Evolutionary conservation across 2,888 invertebrate genomes (phyloP).

Genomic region (Ectemnius continuus): DNA sequence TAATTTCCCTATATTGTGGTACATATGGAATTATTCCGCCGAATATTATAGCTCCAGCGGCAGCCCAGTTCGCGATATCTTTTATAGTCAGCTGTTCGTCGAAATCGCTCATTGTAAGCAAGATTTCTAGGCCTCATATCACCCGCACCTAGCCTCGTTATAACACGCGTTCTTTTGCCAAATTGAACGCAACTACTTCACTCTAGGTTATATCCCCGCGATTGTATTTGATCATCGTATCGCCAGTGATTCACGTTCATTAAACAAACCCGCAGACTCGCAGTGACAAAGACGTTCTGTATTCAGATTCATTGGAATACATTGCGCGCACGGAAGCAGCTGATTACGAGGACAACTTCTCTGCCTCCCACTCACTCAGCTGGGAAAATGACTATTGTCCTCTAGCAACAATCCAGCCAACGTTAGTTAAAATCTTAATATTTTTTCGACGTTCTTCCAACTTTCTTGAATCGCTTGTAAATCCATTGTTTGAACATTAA

Average conservation of each 20-base stretch:
- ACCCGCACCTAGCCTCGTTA: slow-evolving; percentile 15
- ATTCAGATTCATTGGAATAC: no score
- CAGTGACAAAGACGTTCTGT: neutral
- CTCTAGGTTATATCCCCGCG: slow-evolving; percentile 47
- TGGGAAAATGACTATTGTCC: no score
- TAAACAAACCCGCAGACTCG: slow-evolving; percentile 32
- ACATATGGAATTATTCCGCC: slow-evolving; percentile 98
- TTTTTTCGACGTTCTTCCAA: no score
- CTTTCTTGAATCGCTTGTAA: no score
- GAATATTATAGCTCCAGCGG: slow-evolving; percentile 94
- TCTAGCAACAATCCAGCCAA: no score
- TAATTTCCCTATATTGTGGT: slow-evolving; percentile 97
- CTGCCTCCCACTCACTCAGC: no score
- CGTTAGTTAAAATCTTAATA: no score
- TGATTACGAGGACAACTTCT: no score
- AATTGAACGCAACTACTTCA: slow-evolving; percentile 10
- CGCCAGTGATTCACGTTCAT: slow-evolving; percentile 36
- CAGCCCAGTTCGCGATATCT: slow-evolving; percentile 88
- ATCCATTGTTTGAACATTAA: no score
- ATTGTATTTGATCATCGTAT: slow-evolving; percentile 31
- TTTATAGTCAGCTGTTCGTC: slow-evolving; percentile 84
- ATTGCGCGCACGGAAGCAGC: no score
- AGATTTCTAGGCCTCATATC: slow-evolving; percentile 24
- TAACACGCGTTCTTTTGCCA: slow-evolving; percentile 21
- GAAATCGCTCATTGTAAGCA: slow-evolving; percentile 55